These are phyloP conservation scores for Enteromius afrohamiltoni DNA, from an alignment of 2,797 vertebrate species.

Conservation along the genomic window DNA sequence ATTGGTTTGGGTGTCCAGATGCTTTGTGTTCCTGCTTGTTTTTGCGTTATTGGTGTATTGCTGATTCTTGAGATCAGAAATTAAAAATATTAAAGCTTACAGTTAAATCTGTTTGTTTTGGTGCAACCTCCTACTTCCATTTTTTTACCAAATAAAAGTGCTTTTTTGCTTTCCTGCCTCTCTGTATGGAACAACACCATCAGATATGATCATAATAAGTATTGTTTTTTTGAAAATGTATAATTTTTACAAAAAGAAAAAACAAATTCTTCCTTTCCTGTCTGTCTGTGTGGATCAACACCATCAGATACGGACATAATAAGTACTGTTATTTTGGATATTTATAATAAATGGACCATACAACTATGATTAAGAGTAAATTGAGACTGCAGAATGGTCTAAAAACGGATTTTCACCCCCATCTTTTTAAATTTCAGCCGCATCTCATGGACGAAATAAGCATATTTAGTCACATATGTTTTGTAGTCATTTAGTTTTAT, in stretches of 20 bases:
- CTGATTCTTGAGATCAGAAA: not conserved
- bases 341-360: conserved; percentile 7
- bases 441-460: not conserved
- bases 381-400: not conserved
- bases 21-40: conserved; percentile 6
- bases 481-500: not conserved
- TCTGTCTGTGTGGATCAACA: not conserved
- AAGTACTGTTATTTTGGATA: not conserved
- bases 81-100: not conserved
- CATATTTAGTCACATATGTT: not conserved
- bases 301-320: not conserved
- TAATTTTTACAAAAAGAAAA: not conserved
- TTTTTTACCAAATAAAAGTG: not conserved
- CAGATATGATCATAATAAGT: not conserved
- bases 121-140: not conserved
- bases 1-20: conserved; percentile 10
- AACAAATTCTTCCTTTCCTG: not conserved
- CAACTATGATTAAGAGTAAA: conserved; percentile 6
- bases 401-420: not conserved
- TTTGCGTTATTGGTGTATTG: not conserved
- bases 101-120: not conserved
- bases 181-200: not conserved
- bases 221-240: not conserved
- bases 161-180: not conserved
- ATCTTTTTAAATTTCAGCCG: not conserved